phyloP scores from a whole-genome alignment of 2,888 invertebrate species.

The Agonopterix alstromeriana region DNA sequence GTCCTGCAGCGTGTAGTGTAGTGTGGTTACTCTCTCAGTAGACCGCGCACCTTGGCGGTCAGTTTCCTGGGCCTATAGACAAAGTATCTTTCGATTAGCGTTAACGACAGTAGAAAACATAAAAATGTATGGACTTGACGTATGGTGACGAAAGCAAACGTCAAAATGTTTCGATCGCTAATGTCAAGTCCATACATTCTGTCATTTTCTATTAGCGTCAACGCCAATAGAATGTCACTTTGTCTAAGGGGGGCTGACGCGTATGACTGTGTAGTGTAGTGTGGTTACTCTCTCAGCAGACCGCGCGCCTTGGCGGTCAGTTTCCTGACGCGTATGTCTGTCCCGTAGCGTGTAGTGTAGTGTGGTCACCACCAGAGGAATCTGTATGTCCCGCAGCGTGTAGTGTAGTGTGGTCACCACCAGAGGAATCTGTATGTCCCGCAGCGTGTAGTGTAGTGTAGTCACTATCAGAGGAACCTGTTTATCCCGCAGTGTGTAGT shows the following conservation, averaged over 20 bases:
- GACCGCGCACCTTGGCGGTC: constrained; percentile 86
- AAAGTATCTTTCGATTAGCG: no score
- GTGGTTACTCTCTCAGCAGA: constrained; percentile 62
- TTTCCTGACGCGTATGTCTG: constrained; percentile 80
- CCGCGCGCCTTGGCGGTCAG: constrained; percentile 88
- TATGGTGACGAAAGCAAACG: no score
- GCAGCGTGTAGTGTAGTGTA: background rate
- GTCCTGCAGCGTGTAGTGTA: background rate
- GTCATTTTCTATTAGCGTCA: no score
- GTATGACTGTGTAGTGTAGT: constrained; percentile 17
- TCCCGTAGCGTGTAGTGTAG: background rate
- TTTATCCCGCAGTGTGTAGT: background rate
- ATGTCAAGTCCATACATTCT: no score
- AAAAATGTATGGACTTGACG: no score
- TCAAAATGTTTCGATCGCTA: no score
- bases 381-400: background rate
- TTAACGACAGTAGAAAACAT: no score
- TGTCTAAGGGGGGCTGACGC: no score
- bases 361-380: constrained; percentile 19
- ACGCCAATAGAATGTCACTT: no score
- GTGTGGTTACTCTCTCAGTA: constrained; percentile 57
- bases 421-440: background rate
- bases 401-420: constrained; percentile 18
- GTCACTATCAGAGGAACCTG: no score
- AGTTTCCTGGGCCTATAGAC: no score